Conservation (phyloP, 2,797 vertebrate species). For the Pangasius sanitwongsei region DNA sequence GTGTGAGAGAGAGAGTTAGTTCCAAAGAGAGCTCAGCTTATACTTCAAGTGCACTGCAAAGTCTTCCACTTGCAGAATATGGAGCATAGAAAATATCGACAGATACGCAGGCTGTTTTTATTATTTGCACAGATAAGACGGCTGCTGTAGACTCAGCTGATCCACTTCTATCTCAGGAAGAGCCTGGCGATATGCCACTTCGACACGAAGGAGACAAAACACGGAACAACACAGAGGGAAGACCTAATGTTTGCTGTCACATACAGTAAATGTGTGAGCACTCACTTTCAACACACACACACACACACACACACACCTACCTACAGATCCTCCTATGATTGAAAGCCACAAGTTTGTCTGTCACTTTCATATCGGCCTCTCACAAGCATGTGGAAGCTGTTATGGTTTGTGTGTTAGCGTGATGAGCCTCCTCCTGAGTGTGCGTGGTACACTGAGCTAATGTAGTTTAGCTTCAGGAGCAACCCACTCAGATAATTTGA, state of each 20-base stretch:
- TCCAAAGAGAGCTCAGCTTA: constrained; percentile 26
- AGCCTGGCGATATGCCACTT: constrained; percentile 11
- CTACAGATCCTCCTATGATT: not conserved
- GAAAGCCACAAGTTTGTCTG: constrained; percentile 41
- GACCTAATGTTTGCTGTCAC: constrained; percentile 9
- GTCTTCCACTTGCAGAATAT: not conserved
- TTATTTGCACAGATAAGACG: constrained; percentile 28
- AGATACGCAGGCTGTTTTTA: constrained; percentile 14
- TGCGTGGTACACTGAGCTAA: constrained; percentile 37
- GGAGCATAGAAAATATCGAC: not conserved
- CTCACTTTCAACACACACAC: constrained; percentile 7
- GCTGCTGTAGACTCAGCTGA: constrained; percentile 6
- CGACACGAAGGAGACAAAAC: constrained; percentile 6
- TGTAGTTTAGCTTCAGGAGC: constrained; percentile 32
- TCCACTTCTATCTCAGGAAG: constrained; percentile 26
- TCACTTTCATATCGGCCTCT: constrained; percentile 30
- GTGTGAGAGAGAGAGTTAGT: not conserved
- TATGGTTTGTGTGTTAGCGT: constrained; percentile 32
- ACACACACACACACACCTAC: not conserved
- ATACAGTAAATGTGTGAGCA: not conserved
- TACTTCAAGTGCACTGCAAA: constrained; percentile 13
- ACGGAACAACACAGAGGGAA: constrained; percentile 10
- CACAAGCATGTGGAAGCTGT: constrained; percentile 40
- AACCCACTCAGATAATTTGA: constrained; percentile 29
- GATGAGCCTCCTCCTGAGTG: constrained; percentile 39